Evolutionary conservation across 2,113 vertebrate species (phyloP), one percentile per base, ranked within the genome.

Genomic region (Tychaedon coryphoeus): DNA sequence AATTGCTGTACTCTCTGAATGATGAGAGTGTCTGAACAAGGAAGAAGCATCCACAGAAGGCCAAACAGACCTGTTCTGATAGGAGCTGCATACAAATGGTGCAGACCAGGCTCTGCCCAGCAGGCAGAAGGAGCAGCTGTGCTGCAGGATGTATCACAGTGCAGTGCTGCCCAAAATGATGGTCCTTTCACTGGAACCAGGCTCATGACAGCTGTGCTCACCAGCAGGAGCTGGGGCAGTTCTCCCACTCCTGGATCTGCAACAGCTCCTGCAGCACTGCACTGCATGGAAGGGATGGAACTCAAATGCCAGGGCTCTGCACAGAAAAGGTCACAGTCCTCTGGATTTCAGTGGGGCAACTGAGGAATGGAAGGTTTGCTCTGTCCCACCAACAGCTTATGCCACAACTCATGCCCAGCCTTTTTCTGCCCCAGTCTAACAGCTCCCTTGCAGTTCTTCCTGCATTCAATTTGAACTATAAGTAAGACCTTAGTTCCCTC

Each of bases 51-150:
- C 18, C 73, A 51, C 12, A 58, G 36, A 88, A 91, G 64, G 29
- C 0, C 2, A 53, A n/a, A 69, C 12, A 51, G 24, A 45, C 31
- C 5, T 38, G 33, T 24, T 9, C 4, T 57, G 38, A 6, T 7
- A 31, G 1, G 11, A 33, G 43, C n/a, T 43, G 29, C 15, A 19
- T 3, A 53, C 6, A 48, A 47, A 34, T 3, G 54, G 19, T 18
- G 25, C 42, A 61, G 85, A 69, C 1, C 42, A 36, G 47, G 61
- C 17, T 61, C 61, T 66, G 65, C 29, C 64, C 74, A 61, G 71
- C 28, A 74, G 65, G 71, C 25, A 45, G 50, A 34, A 65, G 23
- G 42, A 75, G 8, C 4, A 64, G 14, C 45, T 43, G 31, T 51
- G 54, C 67, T 88, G 54, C 70, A 86, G 72, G 60, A 62, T 1